phyloP scores from a whole-genome alignment of 1,140 invertebrate species.

The Ditylenchus dipsaci region DNA sequence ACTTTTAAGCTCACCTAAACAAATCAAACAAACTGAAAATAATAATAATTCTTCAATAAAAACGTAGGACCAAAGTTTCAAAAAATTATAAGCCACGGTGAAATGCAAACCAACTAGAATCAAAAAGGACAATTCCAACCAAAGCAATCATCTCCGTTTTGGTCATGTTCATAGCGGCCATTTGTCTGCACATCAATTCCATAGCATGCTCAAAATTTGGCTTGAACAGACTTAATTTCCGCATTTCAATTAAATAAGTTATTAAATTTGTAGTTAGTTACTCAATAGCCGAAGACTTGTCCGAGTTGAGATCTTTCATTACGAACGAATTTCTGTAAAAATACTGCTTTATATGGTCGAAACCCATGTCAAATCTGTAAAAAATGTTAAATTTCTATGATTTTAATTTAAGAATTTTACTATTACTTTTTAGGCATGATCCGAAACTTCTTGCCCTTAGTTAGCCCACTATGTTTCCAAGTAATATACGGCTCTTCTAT shows the following conservation, averaged over 20 bases:
- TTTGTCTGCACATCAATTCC: constrained; percentile 21
- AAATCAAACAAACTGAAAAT: too few relatives aligned
- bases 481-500: constrained; percentile 36
- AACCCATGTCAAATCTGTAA: constrained; percentile 13
- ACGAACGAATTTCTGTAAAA: constrained; percentile 12
- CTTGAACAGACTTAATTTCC: constrained; percentile 19
- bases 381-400: too few relatives aligned
- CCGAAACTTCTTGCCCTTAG: constrained; percentile 19
- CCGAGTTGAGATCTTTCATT: constrained; percentile 29
- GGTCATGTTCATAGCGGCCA: constrained; percentile 17
- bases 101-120: constrained; percentile 14
- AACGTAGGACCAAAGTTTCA: too few relatives aligned
- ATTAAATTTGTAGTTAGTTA: too few relatives aligned
- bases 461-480: constrained; percentile 27
- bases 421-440: constrained; percentile 26
- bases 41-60: too few relatives aligned
- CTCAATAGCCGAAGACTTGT: constrained; percentile 29
- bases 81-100: too few relatives aligned
- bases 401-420: too few relatives aligned
- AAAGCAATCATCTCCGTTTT: constrained; percentile 17
- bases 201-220: constrained; percentile 25
- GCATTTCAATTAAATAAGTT: too few relatives aligned
- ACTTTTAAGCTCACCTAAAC: too few relatives aligned
- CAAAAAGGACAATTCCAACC: constrained; percentile 22
- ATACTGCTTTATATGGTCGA: constrained; percentile 17